Evolutionary conservation across 2,113 vertebrate species (phyloP), one percentile per base, ranked within the genome.

Genomic region (Cryptotis parvus): DNA sequence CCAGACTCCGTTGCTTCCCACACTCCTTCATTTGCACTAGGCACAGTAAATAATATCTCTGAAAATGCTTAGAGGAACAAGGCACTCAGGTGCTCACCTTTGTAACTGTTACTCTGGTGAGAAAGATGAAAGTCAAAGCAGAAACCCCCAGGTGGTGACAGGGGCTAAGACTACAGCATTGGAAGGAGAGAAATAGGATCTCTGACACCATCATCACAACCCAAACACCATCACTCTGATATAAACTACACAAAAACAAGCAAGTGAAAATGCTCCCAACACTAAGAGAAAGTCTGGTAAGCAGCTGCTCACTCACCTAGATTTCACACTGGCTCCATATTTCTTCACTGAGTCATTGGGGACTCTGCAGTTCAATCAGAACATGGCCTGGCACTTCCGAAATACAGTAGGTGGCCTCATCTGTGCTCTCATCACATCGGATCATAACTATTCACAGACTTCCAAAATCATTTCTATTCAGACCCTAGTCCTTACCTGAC

Each of bases 401-500:
- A 1, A 95, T 94, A 89, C 80, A 97, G 90, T 94, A 96, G 93
- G 91, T 96, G 87, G 89, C 75, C 91, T 97, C 81, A 89, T 96
- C 97, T 94, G 95, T 0, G 29, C 79, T 95, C 90, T 95, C 96
- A 97, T 96, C 94, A 91, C 90, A 96, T 66, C 89, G 82, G 93
- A 96, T 95, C 94, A 61, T 74, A 89, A 95, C 77, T 92, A 95
- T 86, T 94, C 97, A 95, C 87, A 65, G 94, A 95, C 93, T 95
- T 96, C 84, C 84, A 87, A 91, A 95, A 96, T 95, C 73, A 92
- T 68, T 96, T 90, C 84, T 92, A 82, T 95, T 95, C 94, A 96
- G 90, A 91, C 83, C 92, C 84, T 94, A 91, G 95, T 97, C 96
- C 95, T 98, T 97, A 97, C 89, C 86, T 96, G 97, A 97, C 97